Conservation (phyloP, 2,113 vertebrate species). For the Brachypteracias leptosomus region DNA sequence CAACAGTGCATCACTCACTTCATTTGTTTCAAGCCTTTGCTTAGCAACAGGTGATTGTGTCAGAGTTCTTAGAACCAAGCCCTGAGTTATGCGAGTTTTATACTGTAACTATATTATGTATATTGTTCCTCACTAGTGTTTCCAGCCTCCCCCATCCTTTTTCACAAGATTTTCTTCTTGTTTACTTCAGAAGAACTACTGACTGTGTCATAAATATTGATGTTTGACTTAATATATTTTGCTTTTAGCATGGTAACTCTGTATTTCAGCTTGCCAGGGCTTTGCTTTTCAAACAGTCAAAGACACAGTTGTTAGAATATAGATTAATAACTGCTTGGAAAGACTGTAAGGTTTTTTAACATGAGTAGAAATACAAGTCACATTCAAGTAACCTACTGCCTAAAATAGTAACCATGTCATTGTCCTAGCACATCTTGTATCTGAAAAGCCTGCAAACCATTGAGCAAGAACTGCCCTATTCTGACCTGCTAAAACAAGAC, state of each 20-base stretch:
- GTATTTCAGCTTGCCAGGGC: neutral
- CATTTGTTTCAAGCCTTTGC: neutral
- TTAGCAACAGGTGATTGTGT: neutral
- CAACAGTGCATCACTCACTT: neutral
- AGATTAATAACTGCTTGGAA: constrained; percentile 58
- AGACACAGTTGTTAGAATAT: constrained; percentile 41
- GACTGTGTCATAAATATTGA: constrained; percentile 44
- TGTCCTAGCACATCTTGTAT: constrained; percentile 53
- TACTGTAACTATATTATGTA: neutral
- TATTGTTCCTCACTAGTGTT: neutral
- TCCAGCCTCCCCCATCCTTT: neutral
- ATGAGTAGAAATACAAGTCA: constrained; percentile 62
- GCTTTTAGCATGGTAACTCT: neutral
- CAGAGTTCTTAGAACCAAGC: neutral
- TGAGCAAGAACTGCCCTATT: constrained; percentile 60
- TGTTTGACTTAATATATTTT: constrained; percentile 39
- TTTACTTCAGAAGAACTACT: constrained; percentile 32
- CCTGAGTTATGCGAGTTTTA: neutral
- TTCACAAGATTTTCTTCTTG: constrained; percentile 19
- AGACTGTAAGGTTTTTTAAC: constrained; percentile 33
- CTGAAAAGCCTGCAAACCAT: constrained; percentile 61
- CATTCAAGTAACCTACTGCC: constrained; percentile 50
- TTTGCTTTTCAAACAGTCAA: constrained; percentile 27
- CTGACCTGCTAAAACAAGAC: constrained; percentile 64
- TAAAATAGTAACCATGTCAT: constrained; percentile 54